Base-by-base conservation (phyloP, 2,888 invertebrate genomes). In the Chorisops tibialis region DNA sequence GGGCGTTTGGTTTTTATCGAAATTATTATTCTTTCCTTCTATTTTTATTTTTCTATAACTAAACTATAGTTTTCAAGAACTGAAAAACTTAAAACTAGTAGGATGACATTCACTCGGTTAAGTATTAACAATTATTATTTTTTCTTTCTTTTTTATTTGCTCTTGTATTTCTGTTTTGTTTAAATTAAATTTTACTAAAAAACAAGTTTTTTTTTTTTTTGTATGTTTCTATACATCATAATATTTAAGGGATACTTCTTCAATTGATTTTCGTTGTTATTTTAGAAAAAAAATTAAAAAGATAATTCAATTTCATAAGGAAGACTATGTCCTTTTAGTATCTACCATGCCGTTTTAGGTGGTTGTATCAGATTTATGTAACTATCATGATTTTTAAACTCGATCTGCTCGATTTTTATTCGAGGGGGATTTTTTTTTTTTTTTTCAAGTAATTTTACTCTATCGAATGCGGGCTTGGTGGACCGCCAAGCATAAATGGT, bases 401-500 rank as follows among this genome's bases (percentile, higher is more conserved):
- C n/a, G n/a, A n/a, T n/a, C n/a, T n/a, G n/a, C n/a, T n/a, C n/a
- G n/a, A n/a, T n/a, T n/a, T n/a, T n/a, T n/a, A n/a, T n/a, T n/a
- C n/a, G n/a, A n/a, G n/a, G n/a, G n/a, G n/a, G n/a, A n/a, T n/a
- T n/a, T n/a, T n/a, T n/a, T n/a, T n/a, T n/a, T n/a, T n/a, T 54
- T 39, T 9, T n/a, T 19, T 6, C 38, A 6, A 16, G 38, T 21
- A 52, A 38, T 69, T n/a, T n/a, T 74, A 77, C 69, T 77, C 77
- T 61, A 76, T 67, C 48, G 71, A 75, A 64, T 78, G 77, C 12
- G 75, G 73, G 66, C 75, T 76, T 60, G 73, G 74, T 6, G 75
- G 69, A 45, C 76, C 77, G 43, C 77, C 75, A 65, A 79, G 67
- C 69, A 79, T 76, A 66, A 78, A 79, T 9, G 79, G 75, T 58